Percentiles rank a stretch among this genome's conserved stretches.
Conservation (phyloP, 2,888 invertebrate genomes). For the Drosophila sordidapex region DNA sequence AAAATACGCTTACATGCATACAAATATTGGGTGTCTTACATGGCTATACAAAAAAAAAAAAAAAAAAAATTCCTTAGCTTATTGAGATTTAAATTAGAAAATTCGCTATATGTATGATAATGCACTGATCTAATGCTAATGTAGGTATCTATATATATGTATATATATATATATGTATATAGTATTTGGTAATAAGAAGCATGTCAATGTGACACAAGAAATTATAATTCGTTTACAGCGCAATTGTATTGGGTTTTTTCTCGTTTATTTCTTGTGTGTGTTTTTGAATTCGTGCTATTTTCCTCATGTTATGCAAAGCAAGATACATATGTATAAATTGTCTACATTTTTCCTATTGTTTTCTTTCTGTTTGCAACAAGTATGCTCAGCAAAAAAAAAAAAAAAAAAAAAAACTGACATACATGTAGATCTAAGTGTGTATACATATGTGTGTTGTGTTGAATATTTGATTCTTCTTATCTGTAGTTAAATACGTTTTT, state of each 20-base stretch:
- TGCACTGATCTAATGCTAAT: slow-evolving; percentile 40
- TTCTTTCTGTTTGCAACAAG: neutral
- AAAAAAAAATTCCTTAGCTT: slow-evolving; percentile 17
- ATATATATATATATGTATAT: slow-evolving; percentile 32
- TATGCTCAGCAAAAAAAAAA: neutral
- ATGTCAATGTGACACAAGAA: slow-evolving; percentile 73
- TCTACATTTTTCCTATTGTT: slow-evolving; percentile 5
- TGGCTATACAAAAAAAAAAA: slow-evolving; percentile 42
- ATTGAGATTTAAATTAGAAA: slow-evolving; percentile 28
- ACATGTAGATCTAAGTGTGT: slow-evolving; percentile 1
- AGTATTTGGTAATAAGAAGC: slow-evolving; percentile 63
- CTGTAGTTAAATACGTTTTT: slow-evolving; percentile 20
- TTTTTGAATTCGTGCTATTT: slow-evolving; percentile 2
- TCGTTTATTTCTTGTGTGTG: neutral
- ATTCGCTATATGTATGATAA: slow-evolving; percentile 34
- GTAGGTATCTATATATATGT: neutral
- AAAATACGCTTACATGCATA: slow-evolving; percentile 21
- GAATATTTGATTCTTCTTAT: slow-evolving; percentile 11
- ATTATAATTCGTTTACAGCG: slow-evolving; percentile 75
- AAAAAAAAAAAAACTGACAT: neutral
- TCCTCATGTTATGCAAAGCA: slow-evolving; percentile 47
- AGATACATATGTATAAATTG: slow-evolving; percentile 44
- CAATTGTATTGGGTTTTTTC: slow-evolving; percentile 28
- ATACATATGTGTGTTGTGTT: slow-evolving; percentile 2
- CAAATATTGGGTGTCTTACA: slow-evolving; percentile 43